Base-by-base conservation (phyloP, 2,888 invertebrate species). In the Habrosyne pyritoides region DNA sequence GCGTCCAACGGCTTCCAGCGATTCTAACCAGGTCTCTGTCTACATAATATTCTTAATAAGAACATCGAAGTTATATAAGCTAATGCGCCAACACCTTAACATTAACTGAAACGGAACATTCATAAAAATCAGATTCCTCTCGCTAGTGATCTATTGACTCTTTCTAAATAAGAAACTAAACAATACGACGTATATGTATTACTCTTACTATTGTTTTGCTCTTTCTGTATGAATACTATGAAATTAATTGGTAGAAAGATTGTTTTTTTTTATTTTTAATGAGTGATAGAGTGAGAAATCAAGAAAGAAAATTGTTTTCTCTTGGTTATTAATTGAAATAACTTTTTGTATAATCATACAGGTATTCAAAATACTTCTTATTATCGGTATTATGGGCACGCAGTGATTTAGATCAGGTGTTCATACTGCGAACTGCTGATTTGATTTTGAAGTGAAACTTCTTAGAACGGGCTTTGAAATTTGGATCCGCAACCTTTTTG, bases 171-270 rank as follows among this genome's bases (percentile, higher is more conserved):
- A 42, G n/a, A 42, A 42, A 42, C 7, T n/a, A n/a, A 18, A 42
- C 42, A 42, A 42, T 42, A 8, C 42, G n/a, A 42, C 12, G 42
- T 42, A 42, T n/a, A 33, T n/a, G n/a, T n/a, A 18, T 18, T 18
- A 42, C 42, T 42, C 42, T 42, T 42, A 42, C 42, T 42, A 42
- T 42, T 42, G 42, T 42, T 36, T 36, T 42, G 42, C 42, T 36
- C 36, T 42, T 14, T 42, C 18, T 2, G 42, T 42, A 42, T 8
- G 42, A 18, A 42, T 42, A 18, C 42, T 18, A 18, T 42, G 42
- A n/a, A n/a, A 42, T 42, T 42, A 42, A 42, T 42, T 42, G 42
- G 42, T 42, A 42, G 18, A 42, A 36, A 42, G 7, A 42, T n/a
- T 18, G 36, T 18, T 7, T n/a, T 42, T 18, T 18, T 14, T 18